Base-by-base conservation (phyloP, 2,888 invertebrate genomes). In the Druceiella hillmani region DNA sequence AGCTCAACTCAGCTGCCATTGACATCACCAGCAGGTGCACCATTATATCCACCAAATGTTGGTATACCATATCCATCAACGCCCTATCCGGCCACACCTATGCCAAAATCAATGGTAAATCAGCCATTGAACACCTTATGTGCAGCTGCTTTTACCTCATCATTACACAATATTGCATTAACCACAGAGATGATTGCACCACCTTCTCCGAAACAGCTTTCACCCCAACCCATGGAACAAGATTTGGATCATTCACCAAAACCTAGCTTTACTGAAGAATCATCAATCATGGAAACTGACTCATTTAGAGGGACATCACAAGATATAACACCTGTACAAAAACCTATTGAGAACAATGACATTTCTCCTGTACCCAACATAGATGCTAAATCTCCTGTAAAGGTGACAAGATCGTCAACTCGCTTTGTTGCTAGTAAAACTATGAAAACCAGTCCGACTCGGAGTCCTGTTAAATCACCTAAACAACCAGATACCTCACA, bases 171-270 rank as follows among this genome's bases (percentile, higher is more conserved):
- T 53, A 79, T 88, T 68, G 86, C 86, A 1, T 62, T 88, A 7
- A 87, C 87, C 1, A 82, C 86, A 6, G 84, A 86, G 2, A 84
- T 87, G 78, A 84, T 87, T 9, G 83, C 85, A 33, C 78, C 84
- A 3, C 77, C 78, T 2, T 73, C 74, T 2, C 72, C 75, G 3
- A 70, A 73, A 50, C 62, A 64, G 1, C 51, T 61, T 44, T 69
- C 72, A 11, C 67, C 70, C 2, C 56, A 56, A n/a, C n/a, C n/a
- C n/a, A n/a, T n/a, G n/a, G n/a, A n/a, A n/a, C 67, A 68, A 40
- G 71, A 71, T 37, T 59, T 62, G 28, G 68, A 69, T 39, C 12
- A 12, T n/a, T 14, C 22, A 20, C 22, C 22, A 7, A 20, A 20
- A 20, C 9, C 27, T 5, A 10, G 11, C 11, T 11, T 10, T 16